Conservation (phyloP, 2,888 invertebrate genomes). For the Nomada fucata region DNA sequence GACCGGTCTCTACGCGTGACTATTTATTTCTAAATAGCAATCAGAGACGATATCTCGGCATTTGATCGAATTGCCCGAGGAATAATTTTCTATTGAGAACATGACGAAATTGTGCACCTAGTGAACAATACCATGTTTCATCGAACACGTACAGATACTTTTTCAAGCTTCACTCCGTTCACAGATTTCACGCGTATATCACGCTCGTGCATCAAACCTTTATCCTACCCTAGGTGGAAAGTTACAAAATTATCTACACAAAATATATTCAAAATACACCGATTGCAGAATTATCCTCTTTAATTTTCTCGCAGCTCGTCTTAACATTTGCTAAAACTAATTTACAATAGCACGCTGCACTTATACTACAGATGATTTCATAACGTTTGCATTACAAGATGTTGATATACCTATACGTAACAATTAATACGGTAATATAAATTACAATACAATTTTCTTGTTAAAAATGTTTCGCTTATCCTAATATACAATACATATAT, state of each 20-base stretch:
- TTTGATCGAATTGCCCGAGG: conserved; percentile 10
- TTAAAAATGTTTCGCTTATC: background rate
- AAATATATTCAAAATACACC: background rate
- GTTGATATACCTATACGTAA: background rate
- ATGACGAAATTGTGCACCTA: conserved; percentile 4
- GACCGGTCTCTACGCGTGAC: background rate
- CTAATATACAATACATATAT: no score
- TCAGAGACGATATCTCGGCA: background rate
- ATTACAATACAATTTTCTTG: background rate
- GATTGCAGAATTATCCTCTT: background rate
- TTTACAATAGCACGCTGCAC: background rate
- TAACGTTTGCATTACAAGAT: no score
- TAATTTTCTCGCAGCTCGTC: background rate
- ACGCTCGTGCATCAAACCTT: background rate
- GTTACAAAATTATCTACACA: background rate
- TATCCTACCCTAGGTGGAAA: background rate
- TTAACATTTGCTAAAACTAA: background rate
- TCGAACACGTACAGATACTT: conserved; percentile 14
- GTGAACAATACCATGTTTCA: conserved; percentile 31
- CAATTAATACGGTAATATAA: background rate
- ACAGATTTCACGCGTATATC: background rate
- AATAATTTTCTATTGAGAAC: background rate
- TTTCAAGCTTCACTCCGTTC: background rate
- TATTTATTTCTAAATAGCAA: conserved; percentile 50
- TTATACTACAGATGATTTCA: background rate